Evolutionary conservation across 1,140 invertebrate genomes (phyloP).

Genomic region (Hyles vespertilio): DNA sequence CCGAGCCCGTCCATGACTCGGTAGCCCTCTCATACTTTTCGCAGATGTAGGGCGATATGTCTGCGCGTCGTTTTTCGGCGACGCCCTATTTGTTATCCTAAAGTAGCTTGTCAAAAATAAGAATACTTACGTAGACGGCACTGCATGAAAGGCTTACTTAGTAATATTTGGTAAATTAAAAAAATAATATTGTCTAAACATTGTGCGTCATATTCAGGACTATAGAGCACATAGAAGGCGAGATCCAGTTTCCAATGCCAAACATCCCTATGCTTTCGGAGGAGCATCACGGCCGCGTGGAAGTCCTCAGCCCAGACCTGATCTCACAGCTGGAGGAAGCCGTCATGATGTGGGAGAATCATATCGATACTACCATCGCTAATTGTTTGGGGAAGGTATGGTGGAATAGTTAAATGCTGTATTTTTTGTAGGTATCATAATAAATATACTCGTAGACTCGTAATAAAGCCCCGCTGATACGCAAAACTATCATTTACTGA

Average conservation of each 20-base stretch:
- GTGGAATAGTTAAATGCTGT: not conserved
- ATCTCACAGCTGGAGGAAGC: constrained; percentile 79
- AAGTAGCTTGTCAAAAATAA: too few relatives aligned
- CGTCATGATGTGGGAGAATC: constrained; percentile 79
- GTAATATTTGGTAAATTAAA: not conserved
- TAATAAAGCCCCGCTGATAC: too few relatives aligned
- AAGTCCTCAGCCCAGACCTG: constrained; percentile 71
- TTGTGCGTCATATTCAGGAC: constrained; percentile 69
- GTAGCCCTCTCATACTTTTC: too few relatives aligned
- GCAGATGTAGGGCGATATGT: too few relatives aligned
- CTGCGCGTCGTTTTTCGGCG: too few relatives aligned
- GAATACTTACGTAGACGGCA: too few relatives aligned
- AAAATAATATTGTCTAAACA: not conserved
- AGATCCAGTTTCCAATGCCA: constrained; percentile 79
- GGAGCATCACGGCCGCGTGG: constrained; percentile 64
- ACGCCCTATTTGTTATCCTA: too few relatives aligned
- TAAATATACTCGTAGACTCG: too few relatives aligned
- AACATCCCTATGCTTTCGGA: constrained; percentile 76
- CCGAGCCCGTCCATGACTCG: too few relatives aligned
- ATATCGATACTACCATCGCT: constrained; percentile 78
- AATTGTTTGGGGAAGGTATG: constrained; percentile 76
- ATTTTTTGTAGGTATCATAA: too few relatives aligned
- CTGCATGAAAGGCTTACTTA: too few relatives aligned
- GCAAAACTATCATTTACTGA: too few relatives aligned
- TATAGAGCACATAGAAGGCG: constrained; percentile 81